A percentile compares a stretch with the other conserved stretches of the same genome.
These are phyloP conservation scores for Chymomyza costata DNA, from an alignment of 1,140 invertebrate genomes.

Conservation along the genomic window DNA sequence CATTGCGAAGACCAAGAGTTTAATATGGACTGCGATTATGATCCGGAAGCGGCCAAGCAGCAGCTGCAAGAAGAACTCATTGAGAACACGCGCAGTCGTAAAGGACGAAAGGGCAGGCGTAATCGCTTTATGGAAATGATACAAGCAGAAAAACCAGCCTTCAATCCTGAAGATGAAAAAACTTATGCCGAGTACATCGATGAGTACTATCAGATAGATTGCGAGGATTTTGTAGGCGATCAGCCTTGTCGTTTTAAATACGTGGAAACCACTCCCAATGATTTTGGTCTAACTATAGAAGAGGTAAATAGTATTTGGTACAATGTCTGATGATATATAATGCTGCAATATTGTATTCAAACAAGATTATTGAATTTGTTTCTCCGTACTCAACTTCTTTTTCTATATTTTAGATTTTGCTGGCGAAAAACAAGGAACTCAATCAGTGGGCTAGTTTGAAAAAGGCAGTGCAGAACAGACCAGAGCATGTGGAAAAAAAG, in stretches of 20 bases:
- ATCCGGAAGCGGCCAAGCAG: conserved; percentile 78
- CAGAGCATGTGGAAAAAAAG: conserved; percentile 86
- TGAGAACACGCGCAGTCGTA: conserved; percentile 78
- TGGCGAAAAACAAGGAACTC: conserved; percentile 93
- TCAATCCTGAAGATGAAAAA: conserved; percentile 85
- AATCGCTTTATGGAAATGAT: conserved; percentile 84
- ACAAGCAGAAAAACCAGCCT: conserved; percentile 85
- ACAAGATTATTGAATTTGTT: background rate
- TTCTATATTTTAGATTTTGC: conserved; percentile 84
- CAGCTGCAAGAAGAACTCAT: conserved; percentile 78
- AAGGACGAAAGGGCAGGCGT: conserved; percentile 79
- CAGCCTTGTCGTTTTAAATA: conserved; percentile 95
- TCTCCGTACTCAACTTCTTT: conserved; percentile 15
- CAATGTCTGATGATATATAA: no score
- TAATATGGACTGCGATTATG: conserved; percentile 92
- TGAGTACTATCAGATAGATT: conserved; percentile 95
- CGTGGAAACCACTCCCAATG: conserved; percentile 89
- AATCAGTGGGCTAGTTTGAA: conserved; percentile 97
- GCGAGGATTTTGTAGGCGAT: conserved; percentile 95
- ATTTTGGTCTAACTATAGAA: conserved; percentile 92
- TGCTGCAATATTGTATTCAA: no score
- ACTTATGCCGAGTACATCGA: conserved; percentile 93
- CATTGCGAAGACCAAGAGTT: conserved; percentile 89
- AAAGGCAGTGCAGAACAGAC: conserved; percentile 88
- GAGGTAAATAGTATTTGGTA: conserved; percentile 80